Conservation (phyloP, 2,888 invertebrate genomes). For the Aporophyla lueneburgensis region DNA sequence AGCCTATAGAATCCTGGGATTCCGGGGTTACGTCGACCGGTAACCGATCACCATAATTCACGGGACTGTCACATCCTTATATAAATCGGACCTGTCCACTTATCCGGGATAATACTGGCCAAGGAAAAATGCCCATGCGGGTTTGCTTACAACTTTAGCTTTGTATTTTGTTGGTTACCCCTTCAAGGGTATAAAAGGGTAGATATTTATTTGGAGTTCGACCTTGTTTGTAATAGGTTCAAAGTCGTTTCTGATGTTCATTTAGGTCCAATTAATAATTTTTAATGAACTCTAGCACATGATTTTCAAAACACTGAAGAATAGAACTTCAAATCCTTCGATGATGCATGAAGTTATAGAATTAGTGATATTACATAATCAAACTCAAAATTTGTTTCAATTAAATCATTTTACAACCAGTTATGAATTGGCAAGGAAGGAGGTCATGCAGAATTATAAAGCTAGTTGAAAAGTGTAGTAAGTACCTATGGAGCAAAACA, state of each 20-base stretch:
- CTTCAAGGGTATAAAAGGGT: slow-evolving; percentile 17
- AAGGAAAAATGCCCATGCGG: slow-evolving; percentile 54
- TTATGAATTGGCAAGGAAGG: too few relatives aligned
- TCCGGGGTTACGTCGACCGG: slow-evolving; percentile 61
- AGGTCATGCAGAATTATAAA: too few relatives aligned
- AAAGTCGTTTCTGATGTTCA: neutral
- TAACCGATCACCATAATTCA: slow-evolving; percentile 67
- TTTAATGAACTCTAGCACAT: neutral
- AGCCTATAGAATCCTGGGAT: slow-evolving; percentile 50
- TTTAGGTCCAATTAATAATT: neutral
- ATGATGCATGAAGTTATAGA: neutral
- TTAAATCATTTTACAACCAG: too few relatives aligned
- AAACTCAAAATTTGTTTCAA: too few relatives aligned
- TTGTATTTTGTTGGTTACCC: slow-evolving; percentile 40
- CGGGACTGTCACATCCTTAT: slow-evolving; percentile 63
- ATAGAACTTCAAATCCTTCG: neutral
- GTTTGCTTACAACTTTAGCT: slow-evolving; percentile 50
- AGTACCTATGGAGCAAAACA: too few relatives aligned
- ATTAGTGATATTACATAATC: too few relatives aligned
- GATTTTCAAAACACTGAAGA: neutral
- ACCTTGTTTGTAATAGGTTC: neutral
- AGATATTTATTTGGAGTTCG: slow-evolving; percentile 38
- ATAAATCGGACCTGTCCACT: slow-evolving; percentile 65
- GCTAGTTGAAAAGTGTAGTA: too few relatives aligned
- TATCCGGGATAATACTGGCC: slow-evolving; percentile 61